These are phyloP conservation scores for Lordiphosa clarofinis DNA, from an alignment of 1,140 invertebrate species.

Conservation along the genomic window DNA sequence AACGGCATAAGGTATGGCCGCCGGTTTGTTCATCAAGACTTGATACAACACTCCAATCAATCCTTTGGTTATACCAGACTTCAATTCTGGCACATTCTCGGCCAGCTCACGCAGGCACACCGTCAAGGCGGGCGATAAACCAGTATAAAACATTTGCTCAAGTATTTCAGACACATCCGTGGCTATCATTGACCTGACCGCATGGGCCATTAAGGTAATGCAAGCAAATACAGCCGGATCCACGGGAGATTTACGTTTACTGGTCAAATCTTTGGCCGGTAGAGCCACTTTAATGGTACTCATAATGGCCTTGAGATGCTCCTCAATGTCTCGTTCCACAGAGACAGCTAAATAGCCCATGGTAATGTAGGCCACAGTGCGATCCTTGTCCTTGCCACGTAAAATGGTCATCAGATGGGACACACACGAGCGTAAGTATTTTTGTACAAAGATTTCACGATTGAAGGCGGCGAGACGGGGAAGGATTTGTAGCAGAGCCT, in stretches of 20 bases:
- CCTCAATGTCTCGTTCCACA: constrained; percentile 90
- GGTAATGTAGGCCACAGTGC: constrained; percentile 92
- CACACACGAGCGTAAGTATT: constrained; percentile 89
- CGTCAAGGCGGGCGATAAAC: constrained; percentile 93
- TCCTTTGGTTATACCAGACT: constrained; percentile 95
- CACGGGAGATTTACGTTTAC: constrained; percentile 86
- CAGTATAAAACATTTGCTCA: constrained; percentile 95
- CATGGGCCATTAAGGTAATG: constrained; percentile 94
- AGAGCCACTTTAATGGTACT: constrained; percentile 90
- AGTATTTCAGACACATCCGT: constrained; percentile 91
- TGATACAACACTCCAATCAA: constrained; percentile 92
- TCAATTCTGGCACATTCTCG: constrained; percentile 91
- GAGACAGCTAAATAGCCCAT: constrained; percentile 95
- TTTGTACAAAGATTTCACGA: constrained; percentile 88
- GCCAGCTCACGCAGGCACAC: constrained; percentile 94
- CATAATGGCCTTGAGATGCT: constrained; percentile 91
- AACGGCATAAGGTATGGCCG: constrained; percentile 82
- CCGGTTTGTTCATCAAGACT: constrained; percentile 93
- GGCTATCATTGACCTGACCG: constrained; percentile 88
- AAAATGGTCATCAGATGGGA: constrained; percentile 88
- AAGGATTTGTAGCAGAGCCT: constrained; percentile 91
- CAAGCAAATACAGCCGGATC: constrained; percentile 97
- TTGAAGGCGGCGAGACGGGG: constrained; percentile 97
- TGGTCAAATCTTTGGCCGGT: constrained; percentile 88
- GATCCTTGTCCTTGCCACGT: constrained; percentile 89